Evolutionary conservation across 2,888 invertebrate species (phyloP).

Genomic region (Diogma glabrata): DNA sequence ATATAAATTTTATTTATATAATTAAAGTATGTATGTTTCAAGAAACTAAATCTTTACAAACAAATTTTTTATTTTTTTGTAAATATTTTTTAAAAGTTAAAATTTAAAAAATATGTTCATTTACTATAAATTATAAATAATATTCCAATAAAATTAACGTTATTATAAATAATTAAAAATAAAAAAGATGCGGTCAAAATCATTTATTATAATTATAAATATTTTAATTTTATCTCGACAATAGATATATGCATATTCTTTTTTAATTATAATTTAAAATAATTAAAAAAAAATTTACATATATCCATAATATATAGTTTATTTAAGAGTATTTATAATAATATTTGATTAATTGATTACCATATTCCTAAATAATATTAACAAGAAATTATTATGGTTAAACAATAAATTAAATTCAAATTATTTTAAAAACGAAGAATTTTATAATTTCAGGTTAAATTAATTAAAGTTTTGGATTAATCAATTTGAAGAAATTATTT

Average conservation of each 20-base stretch:
- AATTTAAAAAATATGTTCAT: constrained; percentile 6
- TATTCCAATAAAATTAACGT: constrained; percentile 1
- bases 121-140: background rate
- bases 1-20: too few species aligned
- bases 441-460: too few species aligned
- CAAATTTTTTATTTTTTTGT: constrained; percentile 3
- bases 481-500: too few species aligned
- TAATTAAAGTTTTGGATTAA: too few species aligned
- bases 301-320: background rate
- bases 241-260: too few species aligned
- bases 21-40: background rate
- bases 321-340: too few species aligned
- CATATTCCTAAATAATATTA: constrained; percentile 7
- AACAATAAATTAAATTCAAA: too few species aligned
- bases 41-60: constrained; percentile 4
- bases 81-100: background rate
- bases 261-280: too few species aligned
- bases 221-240: constrained; percentile 7
- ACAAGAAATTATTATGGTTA: background rate
- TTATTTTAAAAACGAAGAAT: too few species aligned
- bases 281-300: constrained; percentile 7
- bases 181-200: constrained; percentile 6
- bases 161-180: constrained; percentile 7
- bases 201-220: background rate
- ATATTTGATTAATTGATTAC: constrained; percentile 11